Evolutionary conservation across 1,140 invertebrate species (phyloP), one percentile per base, ranked within the genome.

Genomic region (Drosophila murphyi): DNA sequence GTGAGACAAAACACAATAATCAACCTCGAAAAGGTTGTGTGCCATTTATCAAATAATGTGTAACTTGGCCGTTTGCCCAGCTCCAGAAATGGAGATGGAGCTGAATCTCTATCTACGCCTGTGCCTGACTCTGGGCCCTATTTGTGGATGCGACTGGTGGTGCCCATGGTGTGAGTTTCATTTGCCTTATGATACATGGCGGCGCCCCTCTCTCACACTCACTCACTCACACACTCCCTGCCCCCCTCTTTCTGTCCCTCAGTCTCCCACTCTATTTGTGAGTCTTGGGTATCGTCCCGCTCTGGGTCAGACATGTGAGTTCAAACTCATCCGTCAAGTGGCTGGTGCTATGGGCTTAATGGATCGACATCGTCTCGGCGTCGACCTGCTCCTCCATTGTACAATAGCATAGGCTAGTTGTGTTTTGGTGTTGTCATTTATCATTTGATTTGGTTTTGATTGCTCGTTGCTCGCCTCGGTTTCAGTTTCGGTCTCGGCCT

Each of bases 301-400:
- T 76, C 67, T 89, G 83, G 88, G 88, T 91, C 88, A 91, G 82
- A 91, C 80, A 90, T 82, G 78, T 80, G 82, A 91, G 88, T 91
- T 91, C 88, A 91, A 91, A 88, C 88, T 76, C 88, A 91, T 91
- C 88, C 88, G 88, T 91, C 88, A 91, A 91, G 81, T 91, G 88
- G 74, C 73, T 78, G 76, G 78, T 76, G 82, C 78, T 86, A 82
- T 82, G 62, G 63, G 76, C 86, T 75, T 89, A 89, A 89, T 89
- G 85, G 85, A 89, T 89, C 85, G 85, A 87, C 81, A 88, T 75
- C 76, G 75, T 57, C 71, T 81, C 56, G 60, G 10, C 31, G 43
- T 57, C 70, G 70, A 72, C 63, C 61, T 74, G 70, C 72, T 90
- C 78, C 57, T 71, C 51, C 61, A 61, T 63, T 63, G 32, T 71